Conservation (phyloP, 2,888 invertebrate species). For the Philopedon plagiatum region DNA sequence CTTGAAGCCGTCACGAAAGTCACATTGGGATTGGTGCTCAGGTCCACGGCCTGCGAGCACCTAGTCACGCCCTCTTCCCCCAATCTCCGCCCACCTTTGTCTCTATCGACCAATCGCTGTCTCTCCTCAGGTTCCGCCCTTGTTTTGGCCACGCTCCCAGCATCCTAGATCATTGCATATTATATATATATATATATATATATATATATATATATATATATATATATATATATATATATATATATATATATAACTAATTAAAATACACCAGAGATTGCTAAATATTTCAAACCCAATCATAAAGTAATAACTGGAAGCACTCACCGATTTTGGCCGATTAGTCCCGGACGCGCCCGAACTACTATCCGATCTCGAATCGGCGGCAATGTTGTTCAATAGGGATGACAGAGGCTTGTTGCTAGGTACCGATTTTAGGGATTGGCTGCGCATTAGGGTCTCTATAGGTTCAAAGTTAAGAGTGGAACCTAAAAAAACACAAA, state of each 20-base stretch:
- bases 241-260: too few species aligned
- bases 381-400: conserved; percentile 54
- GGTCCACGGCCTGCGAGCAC: conserved; percentile 64
- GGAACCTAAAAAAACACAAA: conserved; percentile 33
- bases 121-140: conserved; percentile 29
- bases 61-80: conserved; percentile 42
- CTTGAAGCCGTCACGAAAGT: conserved; percentile 63
- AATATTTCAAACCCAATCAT: too few species aligned
- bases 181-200: too few species aligned
- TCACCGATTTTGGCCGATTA: conserved; percentile 43
- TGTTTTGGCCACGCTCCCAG: conserved; percentile 2
- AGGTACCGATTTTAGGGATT: conserved; percentile 51
- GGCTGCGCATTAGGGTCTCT: conserved; percentile 58
- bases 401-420: conserved; percentile 60
- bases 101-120: conserved; percentile 39
- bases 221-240: too few species aligned
- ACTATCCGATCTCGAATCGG: conserved; percentile 63
- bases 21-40: conserved; percentile 65
- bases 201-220: too few species aligned
- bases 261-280: too few species aligned
- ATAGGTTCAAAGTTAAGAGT: conserved; percentile 57
- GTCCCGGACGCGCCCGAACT: conserved; percentile 56
- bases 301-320: too few species aligned
- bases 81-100: conserved; percentile 30
- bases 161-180: conserved; percentile 15